phyloP scores from a whole-genome alignment of 2,113 vertebrate genomes.

The Clarias batrachus region DNA sequence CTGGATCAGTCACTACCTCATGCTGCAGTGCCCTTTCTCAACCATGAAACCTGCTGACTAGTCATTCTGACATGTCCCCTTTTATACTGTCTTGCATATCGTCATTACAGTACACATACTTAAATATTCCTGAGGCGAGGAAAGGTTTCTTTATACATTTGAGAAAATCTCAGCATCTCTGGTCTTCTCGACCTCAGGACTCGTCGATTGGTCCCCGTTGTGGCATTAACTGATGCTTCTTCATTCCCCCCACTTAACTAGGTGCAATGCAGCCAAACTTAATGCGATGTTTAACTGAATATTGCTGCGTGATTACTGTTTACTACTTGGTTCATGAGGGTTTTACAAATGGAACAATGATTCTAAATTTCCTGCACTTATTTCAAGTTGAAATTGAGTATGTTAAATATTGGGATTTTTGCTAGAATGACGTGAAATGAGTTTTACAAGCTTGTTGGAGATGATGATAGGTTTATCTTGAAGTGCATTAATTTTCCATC shows the following conservation, averaged over 20 bases:
- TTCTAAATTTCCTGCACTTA: slow-evolving; percentile 6
- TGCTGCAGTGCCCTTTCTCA: not conserved
- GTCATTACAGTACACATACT: not conserved
- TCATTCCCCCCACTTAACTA: not conserved
- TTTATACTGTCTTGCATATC: not conserved
- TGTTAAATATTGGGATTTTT: not conserved
- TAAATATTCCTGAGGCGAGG: not conserved
- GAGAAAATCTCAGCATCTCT: slow-evolving; percentile 2
- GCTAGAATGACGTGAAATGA: slow-evolving; percentile 24
- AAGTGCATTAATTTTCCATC: slow-evolving; percentile 37
- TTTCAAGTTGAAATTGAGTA: slow-evolving; percentile 4
- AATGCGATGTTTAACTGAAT: not conserved
- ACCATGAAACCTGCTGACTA: not conserved
- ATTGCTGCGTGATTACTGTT: not conserved
- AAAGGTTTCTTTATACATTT: slow-evolving; percentile 12
- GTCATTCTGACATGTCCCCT: not conserved
- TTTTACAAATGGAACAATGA: slow-evolving; percentile 5
- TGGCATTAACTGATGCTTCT: not conserved
- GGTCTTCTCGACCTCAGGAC: not conserved
- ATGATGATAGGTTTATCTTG: slow-evolving; percentile 37
- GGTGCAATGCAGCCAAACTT: not conserved
- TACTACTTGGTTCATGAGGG: not conserved
- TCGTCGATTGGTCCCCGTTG: not conserved
- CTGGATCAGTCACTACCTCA: too few species aligned
- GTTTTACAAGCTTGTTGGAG: slow-evolving; percentile 25